Conservation (phyloP, 30 jellyfish, hydroid and myxozoan genomes). For the Chrysaora quinquecirrha region DNA sequence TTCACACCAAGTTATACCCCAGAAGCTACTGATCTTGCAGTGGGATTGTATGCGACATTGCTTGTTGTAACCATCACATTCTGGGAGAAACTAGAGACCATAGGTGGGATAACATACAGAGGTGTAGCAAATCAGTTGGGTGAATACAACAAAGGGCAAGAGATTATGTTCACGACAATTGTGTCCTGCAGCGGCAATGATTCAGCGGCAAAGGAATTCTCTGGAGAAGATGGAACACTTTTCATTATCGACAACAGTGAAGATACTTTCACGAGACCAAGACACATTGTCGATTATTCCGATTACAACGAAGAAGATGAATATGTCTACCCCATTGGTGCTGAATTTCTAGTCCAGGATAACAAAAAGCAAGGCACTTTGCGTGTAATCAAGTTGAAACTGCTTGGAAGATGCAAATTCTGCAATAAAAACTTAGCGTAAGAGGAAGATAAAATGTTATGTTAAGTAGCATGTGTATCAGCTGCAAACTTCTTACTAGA, state of each 20-base stretch:
- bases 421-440: no score
- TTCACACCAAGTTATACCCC: neutral
- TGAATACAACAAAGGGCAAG: neutral
- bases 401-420: neutral
- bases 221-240: neutral
- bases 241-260: neutral
- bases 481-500: no score
- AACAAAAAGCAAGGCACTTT: neutral
- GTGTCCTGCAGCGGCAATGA: slow-evolving; percentile 5
- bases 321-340: neutral
- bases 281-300: neutral
- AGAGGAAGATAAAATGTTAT: no score
- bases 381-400: neutral
- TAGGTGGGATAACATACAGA: neutral
- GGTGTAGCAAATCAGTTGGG: neutral
- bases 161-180: slow-evolving; percentile 3
- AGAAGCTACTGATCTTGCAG: neutral
- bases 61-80: neutral
- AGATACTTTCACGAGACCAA: neutral
- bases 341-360: neutral
- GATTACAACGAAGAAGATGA: neutral
- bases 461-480: no score
- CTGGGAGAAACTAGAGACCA: neutral
- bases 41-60: neutral
- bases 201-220: neutral